Percentiles rank a stretch among this genome's conserved stretches.
Conservation (phyloP, 2,888 invertebrate species). For the Amiota communis region DNA sequence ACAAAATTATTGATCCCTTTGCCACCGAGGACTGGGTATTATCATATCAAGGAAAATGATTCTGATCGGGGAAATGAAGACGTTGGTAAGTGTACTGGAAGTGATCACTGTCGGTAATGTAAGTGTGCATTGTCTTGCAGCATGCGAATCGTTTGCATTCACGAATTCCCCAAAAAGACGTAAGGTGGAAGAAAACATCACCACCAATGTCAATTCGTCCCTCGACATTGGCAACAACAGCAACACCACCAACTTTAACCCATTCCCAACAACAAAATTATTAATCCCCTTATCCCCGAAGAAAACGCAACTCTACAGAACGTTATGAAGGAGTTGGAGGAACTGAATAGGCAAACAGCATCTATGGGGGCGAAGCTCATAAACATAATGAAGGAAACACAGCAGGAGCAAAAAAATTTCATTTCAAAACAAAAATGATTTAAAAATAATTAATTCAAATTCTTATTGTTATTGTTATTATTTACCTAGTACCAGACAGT, state of each 20-base stretch:
- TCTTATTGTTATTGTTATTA: no score
- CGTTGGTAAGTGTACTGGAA: neutral
- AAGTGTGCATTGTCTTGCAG: neutral
- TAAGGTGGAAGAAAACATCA: neutral
- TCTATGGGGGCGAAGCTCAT: no score
- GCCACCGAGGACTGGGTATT: neutral
- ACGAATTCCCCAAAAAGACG: neutral
- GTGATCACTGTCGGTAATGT: neutral
- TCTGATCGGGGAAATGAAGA: neutral
- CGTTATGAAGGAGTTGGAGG: no score
- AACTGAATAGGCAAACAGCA: no score
- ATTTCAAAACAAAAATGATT: no score
- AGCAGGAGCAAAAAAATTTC: no score
- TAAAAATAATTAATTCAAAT: no score
- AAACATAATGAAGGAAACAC: no score
- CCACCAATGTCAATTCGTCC: neutral
- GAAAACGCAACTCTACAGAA: no score
- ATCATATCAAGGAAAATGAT: neutral
- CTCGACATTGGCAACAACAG: neutral
- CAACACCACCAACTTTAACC: neutral
- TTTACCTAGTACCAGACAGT: no score
- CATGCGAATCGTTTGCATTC: neutral
- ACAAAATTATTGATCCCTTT: neutral
- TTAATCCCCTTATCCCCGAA: neutral
- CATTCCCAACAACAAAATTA: neutral